phyloP scores from a whole-genome alignment of 2,888 invertebrate genomes.

The Acheta domesticus region DNA sequence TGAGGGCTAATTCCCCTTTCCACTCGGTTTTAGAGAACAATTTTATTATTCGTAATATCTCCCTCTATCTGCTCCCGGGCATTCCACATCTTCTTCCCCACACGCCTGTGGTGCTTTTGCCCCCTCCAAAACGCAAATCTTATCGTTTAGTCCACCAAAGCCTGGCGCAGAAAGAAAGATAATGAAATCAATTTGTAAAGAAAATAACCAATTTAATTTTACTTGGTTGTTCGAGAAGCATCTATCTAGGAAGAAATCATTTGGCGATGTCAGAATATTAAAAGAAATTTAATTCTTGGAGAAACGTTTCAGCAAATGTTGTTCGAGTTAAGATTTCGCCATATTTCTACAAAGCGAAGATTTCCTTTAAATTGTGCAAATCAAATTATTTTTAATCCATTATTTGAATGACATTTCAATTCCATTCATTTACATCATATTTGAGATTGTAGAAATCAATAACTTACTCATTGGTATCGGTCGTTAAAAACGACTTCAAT shows the following conservation, averaged over 20 bases:
- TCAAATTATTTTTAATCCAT: too few species aligned
- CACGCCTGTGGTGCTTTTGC: background rate
- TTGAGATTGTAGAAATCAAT: too few species aligned
- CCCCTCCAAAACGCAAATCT: background rate
- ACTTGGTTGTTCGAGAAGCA: background rate
- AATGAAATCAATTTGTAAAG: conserved; percentile 33
- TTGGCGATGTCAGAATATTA: background rate
- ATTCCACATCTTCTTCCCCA: background rate
- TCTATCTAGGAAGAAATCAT: background rate
- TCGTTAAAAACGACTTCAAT: too few species aligned
- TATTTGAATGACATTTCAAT: too few species aligned
- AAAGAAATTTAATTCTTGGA: background rate
- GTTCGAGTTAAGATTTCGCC: too few species aligned
- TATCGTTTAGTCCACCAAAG: conserved; percentile 25
- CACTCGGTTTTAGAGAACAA: conserved; percentile 4
- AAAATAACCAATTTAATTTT: conserved; percentile 32
- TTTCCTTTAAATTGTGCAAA: too few species aligned
- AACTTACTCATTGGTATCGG: too few species aligned
- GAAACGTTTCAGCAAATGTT: too few species aligned
- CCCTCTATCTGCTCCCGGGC: background rate
- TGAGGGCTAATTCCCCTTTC: background rate
- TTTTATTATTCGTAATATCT: conserved; percentile 25
- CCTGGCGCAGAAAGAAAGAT: conserved; percentile 24
- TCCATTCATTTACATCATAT: too few species aligned
- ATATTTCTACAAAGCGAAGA: too few species aligned